Evolutionary conservation across 2,113 vertebrate species (phyloP).

Genomic region (Phalacrocorax pelagicus): DNA sequence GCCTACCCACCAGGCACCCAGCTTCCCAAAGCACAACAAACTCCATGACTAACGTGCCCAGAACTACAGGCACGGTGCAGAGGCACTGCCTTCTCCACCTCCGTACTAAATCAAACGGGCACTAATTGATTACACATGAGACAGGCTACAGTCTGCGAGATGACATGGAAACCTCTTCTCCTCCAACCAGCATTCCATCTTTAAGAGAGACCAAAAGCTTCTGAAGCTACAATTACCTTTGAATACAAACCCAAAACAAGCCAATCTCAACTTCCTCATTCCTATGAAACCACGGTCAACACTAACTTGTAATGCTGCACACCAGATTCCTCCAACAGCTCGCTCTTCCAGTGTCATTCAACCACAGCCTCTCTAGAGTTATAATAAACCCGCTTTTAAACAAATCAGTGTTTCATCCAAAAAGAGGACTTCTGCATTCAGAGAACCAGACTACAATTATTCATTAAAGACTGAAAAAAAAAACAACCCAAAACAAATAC

Average conservation of each 20-base stretch:
- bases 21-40: background rate
- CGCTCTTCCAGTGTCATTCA: background rate
- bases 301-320: background rate
- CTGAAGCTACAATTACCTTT: background rate
- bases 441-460: background rate
- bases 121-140: fast-evolving
- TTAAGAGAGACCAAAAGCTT: background rate
- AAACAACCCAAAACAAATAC: background rate
- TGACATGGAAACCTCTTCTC: background rate
- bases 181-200: background rate
- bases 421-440: background rate
- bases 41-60: background rate
- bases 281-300: background rate
- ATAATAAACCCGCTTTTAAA: background rate
- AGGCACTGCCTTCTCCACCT: background rate
- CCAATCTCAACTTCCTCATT: background rate
- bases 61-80: background rate
- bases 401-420: background rate
- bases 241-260: background rate
- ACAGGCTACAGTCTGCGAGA: background rate
- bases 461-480: background rate
- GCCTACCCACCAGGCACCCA: background rate
- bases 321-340: background rate
- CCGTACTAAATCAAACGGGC: background rate
- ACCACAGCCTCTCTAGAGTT: background rate